Base-by-base conservation (phyloP, 2,797 vertebrate genomes). In the Muraenolepis orangiensis region DNA sequence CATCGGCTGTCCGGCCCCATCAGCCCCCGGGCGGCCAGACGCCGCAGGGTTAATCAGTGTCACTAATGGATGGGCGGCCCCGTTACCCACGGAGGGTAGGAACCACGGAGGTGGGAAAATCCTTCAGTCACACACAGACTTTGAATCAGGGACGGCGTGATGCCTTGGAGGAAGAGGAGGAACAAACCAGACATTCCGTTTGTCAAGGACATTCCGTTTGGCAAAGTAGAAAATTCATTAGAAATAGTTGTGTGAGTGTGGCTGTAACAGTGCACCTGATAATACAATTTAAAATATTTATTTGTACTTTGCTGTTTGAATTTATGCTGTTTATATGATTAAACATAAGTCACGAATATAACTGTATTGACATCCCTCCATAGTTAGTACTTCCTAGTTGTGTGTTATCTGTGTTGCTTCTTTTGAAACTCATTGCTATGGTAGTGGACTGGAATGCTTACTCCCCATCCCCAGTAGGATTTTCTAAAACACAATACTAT, bases 1-100 rank as follows among this genome's bases (percentile, higher is more conserved):
- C 81, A 76, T 76, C 29, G 73, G 69, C 87, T 86, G 84, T 90
- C 84, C 76, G 23, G 82, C 80, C 74, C 81, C 82, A 90, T 91
- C 86, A 87, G 75, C 51, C 16, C 0, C 66, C 34, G 72, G 78
- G 76, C 69, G 70, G 77, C 72, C 80, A 83, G 78, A 87, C 82
- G 85, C 76, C 20, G 66, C 42, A n/a, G 79, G 90, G 87, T 92
- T 92, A 92, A 93, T 92, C 89, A 89, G 85, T 85, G 88, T 87
- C 85, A 84, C 88, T 91, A 88, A 91, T 90, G 81, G 89, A 90
- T 81, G 82, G 79, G 71, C 57, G 77, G 80, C 79, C 80, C 78
- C 76, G 89, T 91, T 90, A 87, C 85, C 76, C 74, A 38, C 69
- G 66, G 72, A 87, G 78, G 72, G 81, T 68, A 71, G 81, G 76